A percentile compares a stretch with the other conserved stretches of the same genome.
phyloP scores from a whole-genome alignment of 2,113 vertebrate species.

The Platysteira castanea region DNA sequence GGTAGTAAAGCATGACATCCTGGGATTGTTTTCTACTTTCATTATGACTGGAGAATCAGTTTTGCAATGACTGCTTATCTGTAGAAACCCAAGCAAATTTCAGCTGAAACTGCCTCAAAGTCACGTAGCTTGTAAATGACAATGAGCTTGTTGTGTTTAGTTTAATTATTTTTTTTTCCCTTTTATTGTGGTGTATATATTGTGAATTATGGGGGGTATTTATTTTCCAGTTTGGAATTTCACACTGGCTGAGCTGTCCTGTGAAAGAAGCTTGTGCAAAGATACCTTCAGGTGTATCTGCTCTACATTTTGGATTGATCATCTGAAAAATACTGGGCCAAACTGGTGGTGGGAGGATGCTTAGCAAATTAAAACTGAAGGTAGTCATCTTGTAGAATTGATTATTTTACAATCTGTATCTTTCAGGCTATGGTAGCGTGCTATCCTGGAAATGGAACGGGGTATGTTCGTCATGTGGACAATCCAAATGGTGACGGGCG shows the following conservation, averaged over 20 bases:
- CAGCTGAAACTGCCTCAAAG: not conserved
- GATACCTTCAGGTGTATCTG: not conserved
- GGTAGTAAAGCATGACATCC: not conserved
- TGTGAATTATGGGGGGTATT: not conserved
- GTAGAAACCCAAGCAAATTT: not conserved
- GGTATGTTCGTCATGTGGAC: conserved; percentile 89
- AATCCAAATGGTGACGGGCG: conserved; percentile 87
- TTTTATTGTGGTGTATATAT: not conserved
- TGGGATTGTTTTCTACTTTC: not conserved
- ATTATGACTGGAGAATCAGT: not conserved
- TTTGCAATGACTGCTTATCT: not conserved
- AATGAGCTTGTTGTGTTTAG: not conserved
- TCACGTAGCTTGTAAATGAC: not conserved
- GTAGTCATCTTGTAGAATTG: not conserved
- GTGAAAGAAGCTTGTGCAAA: not conserved
- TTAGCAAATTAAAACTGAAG: not conserved
- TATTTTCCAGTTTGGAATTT: not conserved
- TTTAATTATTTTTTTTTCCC: not conserved
- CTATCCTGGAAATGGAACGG: conserved; percentile 88
- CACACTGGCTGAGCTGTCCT: not conserved
- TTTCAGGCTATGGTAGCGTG: conserved; percentile 89
- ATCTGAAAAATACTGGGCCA: not conserved
- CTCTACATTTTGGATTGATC: not conserved
- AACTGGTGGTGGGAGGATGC: not conserved
- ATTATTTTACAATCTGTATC: not conserved